Conservation (phyloP, 1,140 invertebrate species). For the Pentalonia nigronervosa region DNA sequence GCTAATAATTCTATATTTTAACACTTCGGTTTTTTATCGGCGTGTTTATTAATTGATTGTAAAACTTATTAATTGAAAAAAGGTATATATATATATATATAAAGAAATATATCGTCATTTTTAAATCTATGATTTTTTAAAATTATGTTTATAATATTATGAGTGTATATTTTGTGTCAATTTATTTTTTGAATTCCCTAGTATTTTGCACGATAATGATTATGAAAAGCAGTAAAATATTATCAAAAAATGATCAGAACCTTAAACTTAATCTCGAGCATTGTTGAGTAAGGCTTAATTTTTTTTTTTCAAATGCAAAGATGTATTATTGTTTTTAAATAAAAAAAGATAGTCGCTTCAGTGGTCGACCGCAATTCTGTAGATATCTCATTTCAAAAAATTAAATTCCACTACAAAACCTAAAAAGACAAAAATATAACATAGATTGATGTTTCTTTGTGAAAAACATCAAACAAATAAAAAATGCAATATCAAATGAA, state of each 20-base stretch:
- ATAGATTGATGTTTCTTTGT: neutral
- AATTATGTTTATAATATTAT: neutral
- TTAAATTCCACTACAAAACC: neutral
- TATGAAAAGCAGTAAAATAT: neutral
- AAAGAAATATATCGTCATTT: neutral
- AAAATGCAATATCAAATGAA: neutral
- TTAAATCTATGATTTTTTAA: neutral
- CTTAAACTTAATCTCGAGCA: neutral
- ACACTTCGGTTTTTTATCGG: neutral
- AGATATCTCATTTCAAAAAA: neutral
- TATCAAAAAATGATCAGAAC: neutral
- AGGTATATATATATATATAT: neutral
- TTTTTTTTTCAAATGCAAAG: neutral
- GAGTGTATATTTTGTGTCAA: neutral
- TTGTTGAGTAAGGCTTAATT: neutral
- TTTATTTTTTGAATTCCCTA: neutral
- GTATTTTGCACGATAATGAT: neutral
- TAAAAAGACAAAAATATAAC: neutral
- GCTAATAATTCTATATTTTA: neutral
- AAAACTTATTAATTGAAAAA: neutral
- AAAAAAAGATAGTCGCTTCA: neutral
- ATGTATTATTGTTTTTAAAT: neutral
- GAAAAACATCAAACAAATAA: neutral
- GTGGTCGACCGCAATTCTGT: neutral
- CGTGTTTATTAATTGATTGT: neutral